Evolutionary conservation across 2,888 invertebrate genomes (phyloP).

Genomic region (Scaptodrosophila latifasciaeformis): DNA sequence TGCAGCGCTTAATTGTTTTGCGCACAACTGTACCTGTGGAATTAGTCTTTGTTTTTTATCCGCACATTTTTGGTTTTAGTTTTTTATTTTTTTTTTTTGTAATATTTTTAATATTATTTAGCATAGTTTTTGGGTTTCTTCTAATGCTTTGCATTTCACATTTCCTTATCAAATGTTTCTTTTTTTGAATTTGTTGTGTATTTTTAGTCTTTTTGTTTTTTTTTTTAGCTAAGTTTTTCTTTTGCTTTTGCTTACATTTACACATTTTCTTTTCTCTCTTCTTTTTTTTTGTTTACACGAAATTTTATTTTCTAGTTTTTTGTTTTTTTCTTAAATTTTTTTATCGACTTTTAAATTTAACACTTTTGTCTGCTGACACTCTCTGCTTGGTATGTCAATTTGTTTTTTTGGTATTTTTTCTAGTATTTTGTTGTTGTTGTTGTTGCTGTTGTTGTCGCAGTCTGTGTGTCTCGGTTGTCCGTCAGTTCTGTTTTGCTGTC

Average conservation of each 20-base stretch:
- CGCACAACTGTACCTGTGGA: too few species aligned
- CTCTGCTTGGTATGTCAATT: too few species aligned
- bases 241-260: not conserved
- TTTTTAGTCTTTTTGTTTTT: conserved; percentile 4
- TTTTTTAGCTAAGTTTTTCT: conserved; percentile 16
- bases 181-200: conserved; percentile 6
- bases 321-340: too few species aligned
- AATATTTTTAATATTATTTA: conserved; percentile 11
- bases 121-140: not conserved
- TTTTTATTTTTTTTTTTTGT: conserved; percentile 13
- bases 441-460: too few species aligned
- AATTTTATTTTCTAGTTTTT: too few species aligned
- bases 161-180: conserved; percentile 3
- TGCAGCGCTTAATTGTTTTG: too few species aligned
- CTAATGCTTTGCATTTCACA: not conserved
- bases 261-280: not conserved
- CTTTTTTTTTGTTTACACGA: conserved; percentile 24
- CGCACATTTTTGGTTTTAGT: conserved; percentile 2
- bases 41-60: conserved; percentile 18
- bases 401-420: not conserved
- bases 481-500: conserved; percentile 12
- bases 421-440: not conserved
- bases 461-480: not conserved
- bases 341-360: too few species aligned
- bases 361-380: too few species aligned